These are phyloP conservation scores for Solen grandis DNA, from an alignment of 1,140 invertebrate species.

Conservation along the genomic window DNA sequence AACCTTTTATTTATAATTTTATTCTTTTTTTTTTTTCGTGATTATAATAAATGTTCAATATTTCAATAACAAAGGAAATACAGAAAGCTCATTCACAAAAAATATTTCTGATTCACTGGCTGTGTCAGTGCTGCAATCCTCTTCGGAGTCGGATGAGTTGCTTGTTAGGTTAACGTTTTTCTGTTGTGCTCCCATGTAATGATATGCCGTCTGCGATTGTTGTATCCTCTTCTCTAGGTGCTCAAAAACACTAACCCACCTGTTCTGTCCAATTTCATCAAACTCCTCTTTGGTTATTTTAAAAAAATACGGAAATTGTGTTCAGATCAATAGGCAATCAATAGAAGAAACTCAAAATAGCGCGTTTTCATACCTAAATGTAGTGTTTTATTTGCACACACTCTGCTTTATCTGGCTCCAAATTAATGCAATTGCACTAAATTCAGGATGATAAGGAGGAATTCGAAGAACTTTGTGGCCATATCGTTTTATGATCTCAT, in stretches of 20 bases:
- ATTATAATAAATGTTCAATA: too few relatives aligned
- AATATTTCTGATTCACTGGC: background rate
- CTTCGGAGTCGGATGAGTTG: too few relatives aligned
- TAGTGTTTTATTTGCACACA: background rate
- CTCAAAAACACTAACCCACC: too few relatives aligned
- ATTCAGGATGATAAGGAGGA: constrained; percentile 1
- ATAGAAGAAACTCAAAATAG: background rate
- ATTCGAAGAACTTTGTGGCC: constrained; percentile 9
- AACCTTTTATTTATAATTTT: too few relatives aligned
- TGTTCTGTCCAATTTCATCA: too few relatives aligned
- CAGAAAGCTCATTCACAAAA: too few relatives aligned
- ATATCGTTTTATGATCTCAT: background rate
- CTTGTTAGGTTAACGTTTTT: background rate
- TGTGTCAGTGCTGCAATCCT: too few relatives aligned
- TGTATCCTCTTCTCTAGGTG: background rate
- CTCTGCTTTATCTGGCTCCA: background rate
- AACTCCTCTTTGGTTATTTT: too few relatives aligned
- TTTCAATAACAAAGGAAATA: too few relatives aligned
- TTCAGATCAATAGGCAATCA: background rate
- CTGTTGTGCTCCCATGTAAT: background rate
- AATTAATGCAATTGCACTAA: constrained; percentile 3
- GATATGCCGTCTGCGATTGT: background rate
- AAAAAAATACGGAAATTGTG: background rate
- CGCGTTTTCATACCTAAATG: background rate
- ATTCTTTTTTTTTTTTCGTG: too few relatives aligned